Evolutionary conservation across 2,113 vertebrate species (phyloP), one percentile per base, ranked within the genome.

Genomic region (Daubentonia madagascariensis): DNA sequence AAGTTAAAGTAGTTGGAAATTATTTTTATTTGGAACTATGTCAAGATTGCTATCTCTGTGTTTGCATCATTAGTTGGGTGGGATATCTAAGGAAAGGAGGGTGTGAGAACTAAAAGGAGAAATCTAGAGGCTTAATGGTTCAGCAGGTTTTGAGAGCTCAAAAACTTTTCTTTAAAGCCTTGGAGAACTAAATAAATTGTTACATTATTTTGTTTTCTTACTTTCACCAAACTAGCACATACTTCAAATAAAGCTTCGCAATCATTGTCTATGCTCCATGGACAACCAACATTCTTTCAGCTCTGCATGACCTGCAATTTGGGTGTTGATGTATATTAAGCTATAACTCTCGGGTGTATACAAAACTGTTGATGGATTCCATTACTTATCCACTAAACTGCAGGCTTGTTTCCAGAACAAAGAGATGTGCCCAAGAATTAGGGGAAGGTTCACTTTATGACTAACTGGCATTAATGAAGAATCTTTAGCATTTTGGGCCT

Each of bases 391-490:
- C 63, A 92, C 1, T 40, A 93, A 83, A 75, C 68, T 57, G 6
- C 61, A 72, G 67, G 50, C 81, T 95, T 96, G 32, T 91, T 84
- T 90, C 75, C 52, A 92, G 75, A 94, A 91, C 83, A 95, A 32
- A 96, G 61, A 95, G 17, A 75, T 68, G 72, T 93, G 23, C 78
- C 67, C 67, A 86, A 85, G 83, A 93, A 86, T 73, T 76, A 93
- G 79, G 75, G 61, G 35, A 95, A 94, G n/a, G 37, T 73, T 97
- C 68, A 73, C 65, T 50, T 16, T 93, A 61, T 57, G 84, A 78
- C 52, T 93, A 76, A 73, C 35, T 80, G 40, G 72, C 61, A 54
- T 73, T n/a, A 76, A 65, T 37, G 28, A 93, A 91, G 23, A 13
- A 83, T 86, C 32, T 10, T 65, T 80, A 79, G 67, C 67, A 43